Evolutionary conservation across 2,797 vertebrate genomes (phyloP).

Genomic region (Eulemur mongoz): DNA sequence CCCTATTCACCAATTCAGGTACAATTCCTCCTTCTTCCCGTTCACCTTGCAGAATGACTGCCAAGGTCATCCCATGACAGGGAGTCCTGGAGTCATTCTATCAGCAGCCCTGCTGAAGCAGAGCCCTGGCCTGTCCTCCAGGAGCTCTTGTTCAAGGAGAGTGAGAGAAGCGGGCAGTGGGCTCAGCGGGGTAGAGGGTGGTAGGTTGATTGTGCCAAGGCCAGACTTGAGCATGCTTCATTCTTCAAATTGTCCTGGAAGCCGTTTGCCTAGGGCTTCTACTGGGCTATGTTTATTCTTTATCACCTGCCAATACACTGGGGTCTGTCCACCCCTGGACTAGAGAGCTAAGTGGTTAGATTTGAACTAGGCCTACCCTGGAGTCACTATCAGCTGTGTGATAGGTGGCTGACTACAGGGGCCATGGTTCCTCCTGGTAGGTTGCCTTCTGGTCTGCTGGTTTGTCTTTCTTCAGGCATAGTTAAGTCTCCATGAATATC

Average conservation of each 20-base stretch:
- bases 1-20: background rate
- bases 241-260: background rate
- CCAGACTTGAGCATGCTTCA: background rate
- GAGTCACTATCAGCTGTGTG: background rate
- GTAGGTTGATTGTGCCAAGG: background rate
- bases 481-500: background rate
- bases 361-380: background rate
- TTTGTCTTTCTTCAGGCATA: background rate
- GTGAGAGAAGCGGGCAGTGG: background rate
- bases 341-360: background rate
- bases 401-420: background rate
- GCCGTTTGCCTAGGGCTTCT: background rate
- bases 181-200: background rate
- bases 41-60: background rate
- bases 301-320: background rate
- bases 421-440: background rate
- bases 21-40: background rate
- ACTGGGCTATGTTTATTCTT: background rate
- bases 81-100: background rate
- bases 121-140: background rate
- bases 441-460: background rate
- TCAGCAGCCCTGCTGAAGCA: background rate
- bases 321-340: background rate
- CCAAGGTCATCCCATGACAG: constrained; percentile 17
- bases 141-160: background rate